A percentile compares a stretch with the other conserved stretches of the same genome.
Conservation (phyloP, 2,113 vertebrate species). For the Corynorhinus townsendii region DNA sequence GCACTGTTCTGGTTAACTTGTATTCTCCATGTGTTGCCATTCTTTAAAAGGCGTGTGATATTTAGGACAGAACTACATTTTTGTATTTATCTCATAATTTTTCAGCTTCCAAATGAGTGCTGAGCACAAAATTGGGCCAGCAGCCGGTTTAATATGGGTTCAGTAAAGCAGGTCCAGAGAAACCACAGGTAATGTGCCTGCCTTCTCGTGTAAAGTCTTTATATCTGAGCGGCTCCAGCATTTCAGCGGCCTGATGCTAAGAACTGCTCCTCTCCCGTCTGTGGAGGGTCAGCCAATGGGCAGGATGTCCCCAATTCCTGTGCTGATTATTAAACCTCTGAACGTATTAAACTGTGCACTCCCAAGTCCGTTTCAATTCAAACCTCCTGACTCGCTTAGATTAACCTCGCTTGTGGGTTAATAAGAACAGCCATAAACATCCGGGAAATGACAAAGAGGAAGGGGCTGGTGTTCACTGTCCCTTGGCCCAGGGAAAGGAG, state of each 20-base stretch:
- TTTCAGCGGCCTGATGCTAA: background rate
- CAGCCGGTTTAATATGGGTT: background rate
- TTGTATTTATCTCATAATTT: background rate
- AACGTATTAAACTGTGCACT: background rate
- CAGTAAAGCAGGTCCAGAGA: background rate
- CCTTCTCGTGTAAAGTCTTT: background rate
- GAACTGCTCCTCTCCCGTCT: background rate
- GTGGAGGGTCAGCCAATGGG: background rate
- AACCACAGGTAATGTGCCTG: background rate
- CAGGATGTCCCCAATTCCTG: background rate
- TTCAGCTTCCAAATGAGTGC: background rate
- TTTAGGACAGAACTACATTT: background rate
- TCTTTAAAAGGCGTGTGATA: background rate
- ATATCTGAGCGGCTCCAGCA: background rate
- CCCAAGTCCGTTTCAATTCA: background rate
- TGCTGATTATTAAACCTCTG: background rate
- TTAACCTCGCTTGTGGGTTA: background rate
- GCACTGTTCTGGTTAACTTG: background rate
- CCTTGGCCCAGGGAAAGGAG: background rate
- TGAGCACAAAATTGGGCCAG: background rate
- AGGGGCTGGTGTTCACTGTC: background rate
- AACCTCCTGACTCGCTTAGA: background rate
- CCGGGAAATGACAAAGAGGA: background rate
- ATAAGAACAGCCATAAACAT: background rate
- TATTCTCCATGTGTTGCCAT: background rate